Base-by-base conservation (phyloP, 2,888 invertebrate species). In the Stenichneumon culpator region DNA sequence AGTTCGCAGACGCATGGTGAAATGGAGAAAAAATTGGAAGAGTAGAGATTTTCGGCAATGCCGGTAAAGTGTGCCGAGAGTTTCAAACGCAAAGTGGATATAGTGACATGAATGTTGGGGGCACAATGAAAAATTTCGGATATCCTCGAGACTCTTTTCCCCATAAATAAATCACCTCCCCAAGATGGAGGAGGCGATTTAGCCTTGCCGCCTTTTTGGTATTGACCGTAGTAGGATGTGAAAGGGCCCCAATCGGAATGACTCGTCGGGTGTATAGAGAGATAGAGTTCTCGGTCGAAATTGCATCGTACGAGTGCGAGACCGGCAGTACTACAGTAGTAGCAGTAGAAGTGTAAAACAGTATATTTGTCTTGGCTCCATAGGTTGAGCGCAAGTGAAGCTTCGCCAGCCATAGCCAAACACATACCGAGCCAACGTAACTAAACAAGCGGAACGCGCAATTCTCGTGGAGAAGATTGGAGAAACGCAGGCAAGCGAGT, bases 321-420 rank as follows among this genome's bases (percentile, higher is more conserved):
- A 52, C 44, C 57, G 36, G 19, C 32, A 16, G 50, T n/a, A 22
- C 63, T 14, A n/a, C n/a, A 22, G 47, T 36, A 68, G 32, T 19
- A 32, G 54, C 25, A 5, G 36, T 36, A 63, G 63, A 83, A 65
- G 74, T 19, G 32, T 44, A 47, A 22, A 16, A 14, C 7, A 60
- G 73, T 81, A 78, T 84, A 84, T 84, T 84, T 78, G 81, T 78
- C 77, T 84, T 84, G 80, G 80, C 77, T 60, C 72, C 65, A 72
- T 73, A 57, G 73, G 68, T 63, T 68, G 77, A 73, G 68, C 77
- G 77, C 80, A 78, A 81, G 77, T 73, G 63, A 73, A 73, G 72
- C 80, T 60, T 28, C 50, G 47, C 47, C 63, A 67, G 39, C 73
- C 60, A 73, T 81, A 84, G 60, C 80, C 73, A 81, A 84, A 84